Base-by-base conservation (phyloP, 2,888 invertebrate genomes). In the Coecobrya sp. region DNA sequence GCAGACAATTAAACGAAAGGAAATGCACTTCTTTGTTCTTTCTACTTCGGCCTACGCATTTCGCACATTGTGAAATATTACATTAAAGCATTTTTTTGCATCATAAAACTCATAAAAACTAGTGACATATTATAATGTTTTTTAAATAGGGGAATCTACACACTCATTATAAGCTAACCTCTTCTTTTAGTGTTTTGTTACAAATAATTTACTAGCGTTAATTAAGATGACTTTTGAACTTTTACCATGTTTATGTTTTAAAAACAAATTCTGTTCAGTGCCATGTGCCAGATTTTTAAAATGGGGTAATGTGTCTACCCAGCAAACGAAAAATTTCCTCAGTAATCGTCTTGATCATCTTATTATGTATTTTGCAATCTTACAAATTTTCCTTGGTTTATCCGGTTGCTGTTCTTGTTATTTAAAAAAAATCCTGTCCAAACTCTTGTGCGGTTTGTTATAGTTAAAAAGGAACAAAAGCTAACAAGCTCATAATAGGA, bases 1-100 rank as follows among this genome's bases (percentile, higher is more conserved):
- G 10, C 10, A 13, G 49, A 13, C 1, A 13, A 49, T 13, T 49
- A 13, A 13, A 10, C 11, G 25, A 49, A n/a, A 88, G 88, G 88
- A 88, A 88, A 88, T 88, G 88, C 88, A 88, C 27, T 86, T 76
- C n/a, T n/a, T n/a, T n/a, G n/a, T n/a, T n/a, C n/a, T 19, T 45
- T 76, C 11, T 45, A 45, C 76, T 76, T n/a, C 52, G 52, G 70
- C 86, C 70, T 55, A 73, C 86, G 52, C 73, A 73, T 86, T 86
- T n/a, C 13, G 45, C 25, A 0, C 16, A 4, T 11, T 22, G 62
- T 27, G n/a, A 19, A 22, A 22, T 25, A n/a, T 10, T 65, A 22
- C 27, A 65, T 11, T 22, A 5, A 65, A 19, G 4, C 8, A 68
- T 8, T 13, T 1, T 30, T 27, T 68, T 30, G 68, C 68, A 62